These are phyloP conservation scores for Drosophila busckii DNA, from an alignment of 1,140 invertebrate species.

Conservation along the genomic window DNA sequence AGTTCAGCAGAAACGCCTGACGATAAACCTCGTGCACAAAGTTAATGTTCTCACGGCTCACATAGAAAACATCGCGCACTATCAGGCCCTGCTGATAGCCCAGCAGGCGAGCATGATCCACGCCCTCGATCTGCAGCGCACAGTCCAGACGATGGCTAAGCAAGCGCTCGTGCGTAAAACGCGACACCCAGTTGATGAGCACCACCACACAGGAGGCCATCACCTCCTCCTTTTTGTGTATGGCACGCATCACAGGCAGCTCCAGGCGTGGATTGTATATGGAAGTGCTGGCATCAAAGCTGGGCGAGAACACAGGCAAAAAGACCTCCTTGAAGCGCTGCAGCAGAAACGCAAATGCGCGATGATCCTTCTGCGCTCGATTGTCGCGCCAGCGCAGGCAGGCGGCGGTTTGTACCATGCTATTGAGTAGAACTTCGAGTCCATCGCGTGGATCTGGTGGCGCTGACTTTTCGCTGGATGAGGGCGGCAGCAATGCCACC, in stretches of 20 bases:
- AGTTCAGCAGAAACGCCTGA: constrained; percentile 94
- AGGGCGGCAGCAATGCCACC: constrained; percentile 89
- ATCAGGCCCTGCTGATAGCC: constrained; percentile 80
- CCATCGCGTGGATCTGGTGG: constrained; percentile 93
- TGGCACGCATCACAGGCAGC: constrained; percentile 82
- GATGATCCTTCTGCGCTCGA: constrained; percentile 85
- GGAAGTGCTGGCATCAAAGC: constrained; percentile 90
- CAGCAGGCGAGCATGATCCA: constrained; percentile 55
- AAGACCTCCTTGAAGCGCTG: constrained; percentile 96
- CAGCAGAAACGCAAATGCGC: constrained; percentile 94
- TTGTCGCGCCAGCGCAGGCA: constrained; percentile 96
- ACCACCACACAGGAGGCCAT: constrained; percentile 90
- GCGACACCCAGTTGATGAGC: constrained; percentile 93
- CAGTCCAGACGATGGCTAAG: constrained; percentile 76
- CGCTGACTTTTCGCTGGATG: constrained; percentile 90
- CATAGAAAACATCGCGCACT: constrained; percentile 92
- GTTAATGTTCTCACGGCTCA: constrained; percentile 94
- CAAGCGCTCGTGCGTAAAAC: constrained; percentile 86
- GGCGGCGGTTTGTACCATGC: constrained; percentile 92
- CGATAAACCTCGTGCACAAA: constrained; percentile 96
- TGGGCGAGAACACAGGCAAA: constrained; percentile 93
- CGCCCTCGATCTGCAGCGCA: constrained; percentile 79
- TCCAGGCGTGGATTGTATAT: constrained; percentile 93
- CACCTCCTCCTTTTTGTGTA: constrained; percentile 81
- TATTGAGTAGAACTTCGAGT: constrained; percentile 92